Base-by-base conservation (phyloP, 2,113 vertebrate genomes). In the Aleadryas rufinucha region DNA sequence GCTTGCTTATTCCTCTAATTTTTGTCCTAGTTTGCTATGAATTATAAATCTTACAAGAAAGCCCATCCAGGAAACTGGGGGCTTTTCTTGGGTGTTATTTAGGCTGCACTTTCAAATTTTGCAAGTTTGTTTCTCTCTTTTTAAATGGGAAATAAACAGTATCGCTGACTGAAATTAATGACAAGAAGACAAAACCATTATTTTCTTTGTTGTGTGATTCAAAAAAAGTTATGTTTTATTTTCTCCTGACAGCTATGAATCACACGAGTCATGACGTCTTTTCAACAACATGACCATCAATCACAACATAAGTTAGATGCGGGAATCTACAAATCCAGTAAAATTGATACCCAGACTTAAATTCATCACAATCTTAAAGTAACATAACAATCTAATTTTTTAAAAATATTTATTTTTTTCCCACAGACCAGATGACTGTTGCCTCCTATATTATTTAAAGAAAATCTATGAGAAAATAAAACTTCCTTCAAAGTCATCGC, bases 391-490 rank as follows among this genome's bases (percentile, higher is more conserved):
- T 37, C 30, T 66, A 45, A 19, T 74, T 77, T 64, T 7, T 2
- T n/a, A 45, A 92, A 89, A 89, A 87, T 20, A 28, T 49, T 33
- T n/a, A 4, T 3, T 16, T 47, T 47, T 49, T 50, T 35, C 0
- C 4, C n/a, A 47, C 35, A 52, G 37, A 49, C 15, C 27, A 66
- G n/a, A 89, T 81, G 42, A 89, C 30, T 60, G 7, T 61, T 94
- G 45, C 41, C 45, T 90, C 49, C 27, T 87, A 69, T 76, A 91
- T 56, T 69, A 11, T 35, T 27, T 72, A 71, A 71, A 95, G 22
- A 95, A 90, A 76, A 83, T 69, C 65, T 63, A 84, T 66, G 17
- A 93, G 26, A 89, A 92, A 93, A 94, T 91, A 93, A 96, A 91
- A 84, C 37, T 54, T 85, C 63, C 53, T 85, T 78, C 44, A 76